phyloP scores from a whole-genome alignment of 2,888 invertebrate species.

The Rhingia campestris region DNA sequence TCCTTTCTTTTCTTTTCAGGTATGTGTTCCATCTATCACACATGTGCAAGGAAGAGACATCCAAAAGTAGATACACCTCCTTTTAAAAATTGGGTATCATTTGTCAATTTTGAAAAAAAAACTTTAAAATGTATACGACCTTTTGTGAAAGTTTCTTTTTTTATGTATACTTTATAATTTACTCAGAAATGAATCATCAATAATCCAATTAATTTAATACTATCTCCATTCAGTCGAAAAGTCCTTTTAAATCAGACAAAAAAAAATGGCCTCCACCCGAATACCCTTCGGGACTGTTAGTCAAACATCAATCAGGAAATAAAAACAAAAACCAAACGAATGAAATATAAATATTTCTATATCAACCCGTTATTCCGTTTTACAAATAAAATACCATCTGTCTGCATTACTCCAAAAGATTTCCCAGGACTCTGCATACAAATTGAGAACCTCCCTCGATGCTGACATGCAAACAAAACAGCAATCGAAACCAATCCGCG shows the following conservation, averaged over 20 bases:
- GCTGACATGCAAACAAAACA: constrained; percentile 3
- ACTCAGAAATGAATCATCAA: constrained; percentile 17
- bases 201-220: constrained; percentile 43
- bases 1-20: constrained; percentile 33
- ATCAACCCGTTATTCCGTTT: background rate
- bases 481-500: constrained; percentile 18
- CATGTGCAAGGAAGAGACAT: background rate
- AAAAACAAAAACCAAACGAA: constrained; percentile 9
- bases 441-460: background rate
- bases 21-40: constrained; percentile 16
- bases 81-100: too few relatives aligned
- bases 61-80: constrained; percentile 5
- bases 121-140: background rate
- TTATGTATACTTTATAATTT: too few relatives aligned
- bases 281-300: constrained; percentile 41
- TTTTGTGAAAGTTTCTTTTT: too few relatives aligned
- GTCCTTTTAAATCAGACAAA: constrained; percentile 28
- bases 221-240: constrained; percentile 25
- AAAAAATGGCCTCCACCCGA: constrained; percentile 24
- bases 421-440: constrained; percentile 22
- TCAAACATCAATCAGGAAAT: constrained; percentile 47
- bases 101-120: constrained; percentile 3
- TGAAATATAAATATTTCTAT: constrained; percentile 20
- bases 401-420: constrained; percentile 37
- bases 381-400: background rate